Base-by-base conservation (phyloP, 2,888 invertebrate genomes). In the Gymnoscelis rufifasciata region DNA sequence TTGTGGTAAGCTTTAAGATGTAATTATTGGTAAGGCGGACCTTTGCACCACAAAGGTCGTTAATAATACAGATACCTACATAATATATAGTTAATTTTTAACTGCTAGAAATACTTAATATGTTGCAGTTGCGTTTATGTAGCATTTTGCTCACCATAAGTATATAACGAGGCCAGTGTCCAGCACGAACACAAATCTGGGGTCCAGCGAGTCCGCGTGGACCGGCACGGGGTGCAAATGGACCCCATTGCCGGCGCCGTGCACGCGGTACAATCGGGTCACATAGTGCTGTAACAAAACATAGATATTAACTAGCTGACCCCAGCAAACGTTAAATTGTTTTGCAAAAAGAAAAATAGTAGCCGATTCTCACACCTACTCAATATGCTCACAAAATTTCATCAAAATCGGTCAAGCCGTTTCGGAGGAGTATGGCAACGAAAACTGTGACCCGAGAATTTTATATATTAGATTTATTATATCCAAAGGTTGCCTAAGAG, bases 201-300 rank as follows among this genome's bases (percentile, higher is more conserved):
- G 94, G 90, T 99, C 99, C 41, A 99, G 89, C 0, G 96, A 95
- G 24, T 89, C 88, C 0, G 89, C 82, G 8, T 83, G 78, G 29
- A 95, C 90, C 0, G 92, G 87, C 15, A 98, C 97, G 0, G 97
- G 95, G 80, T 98, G 96, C 68, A 98, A 82, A 75, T 97, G 97
- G 38, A 98, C 93, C 11, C 94, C 93, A 39, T 93, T 92, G 19
- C 96, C 96, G n/a, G 94, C 93, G 14, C 93, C 94, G 73, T 97
- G 97, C 11, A 98, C 94, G 58, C 97, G 90, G 83, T 97, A 98
- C 57, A 98, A 78, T 6, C 97, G 91, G 4, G 92, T 93, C 43
- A 94, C 92, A 73, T 95, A 95, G 46, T 93, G 93, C 95, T 96
- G 70, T 7, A 19, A 23, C 15, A 0, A 7, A 2, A 12, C 10